Evolutionary conservation across 2,113 vertebrate genomes (phyloP).

Genomic region (Irena cyanogastra): DNA sequence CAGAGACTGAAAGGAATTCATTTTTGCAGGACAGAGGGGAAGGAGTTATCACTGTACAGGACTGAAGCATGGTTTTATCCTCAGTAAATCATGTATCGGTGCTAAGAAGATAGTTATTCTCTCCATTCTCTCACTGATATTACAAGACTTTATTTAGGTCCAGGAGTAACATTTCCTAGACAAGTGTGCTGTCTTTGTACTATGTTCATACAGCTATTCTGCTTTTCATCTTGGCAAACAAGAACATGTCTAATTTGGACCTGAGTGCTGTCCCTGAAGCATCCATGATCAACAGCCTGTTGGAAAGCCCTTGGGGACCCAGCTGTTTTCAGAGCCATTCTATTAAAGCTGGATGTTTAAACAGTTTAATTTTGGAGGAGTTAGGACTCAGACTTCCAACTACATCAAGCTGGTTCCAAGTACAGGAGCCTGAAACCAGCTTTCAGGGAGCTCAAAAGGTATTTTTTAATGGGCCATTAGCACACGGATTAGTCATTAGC

Average conservation of each 20-base stretch:
- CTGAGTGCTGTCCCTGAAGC: neutral
- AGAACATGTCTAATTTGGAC: neutral
- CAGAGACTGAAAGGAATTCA: neutral
- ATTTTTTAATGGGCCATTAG: neutral
- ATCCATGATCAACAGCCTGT: neutral
- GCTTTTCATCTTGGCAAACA: neutral
- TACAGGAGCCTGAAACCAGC: neutral
- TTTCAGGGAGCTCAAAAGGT: neutral
- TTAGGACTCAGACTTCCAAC: neutral
- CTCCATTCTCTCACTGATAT: neutral
- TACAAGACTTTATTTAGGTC: neutral
- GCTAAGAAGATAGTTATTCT: neutral
- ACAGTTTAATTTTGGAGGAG: neutral
- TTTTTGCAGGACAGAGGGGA: neutral
- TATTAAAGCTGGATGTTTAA: neutral
- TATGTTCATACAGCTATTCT: neutral
- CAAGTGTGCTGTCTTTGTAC: neutral
- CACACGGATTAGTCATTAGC: neutral
- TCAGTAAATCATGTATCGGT: neutral
- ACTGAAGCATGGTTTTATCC: neutral
- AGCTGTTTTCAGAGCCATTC: neutral
- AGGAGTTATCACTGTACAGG: neutral
- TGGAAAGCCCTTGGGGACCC: neutral
- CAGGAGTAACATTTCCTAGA: neutral
- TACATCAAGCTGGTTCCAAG: neutral